Evolutionary conservation across 2,797 vertebrate genomes (phyloP), one percentile per base, ranked within the genome.

Genomic region (Enteromius argenteus): DNA sequence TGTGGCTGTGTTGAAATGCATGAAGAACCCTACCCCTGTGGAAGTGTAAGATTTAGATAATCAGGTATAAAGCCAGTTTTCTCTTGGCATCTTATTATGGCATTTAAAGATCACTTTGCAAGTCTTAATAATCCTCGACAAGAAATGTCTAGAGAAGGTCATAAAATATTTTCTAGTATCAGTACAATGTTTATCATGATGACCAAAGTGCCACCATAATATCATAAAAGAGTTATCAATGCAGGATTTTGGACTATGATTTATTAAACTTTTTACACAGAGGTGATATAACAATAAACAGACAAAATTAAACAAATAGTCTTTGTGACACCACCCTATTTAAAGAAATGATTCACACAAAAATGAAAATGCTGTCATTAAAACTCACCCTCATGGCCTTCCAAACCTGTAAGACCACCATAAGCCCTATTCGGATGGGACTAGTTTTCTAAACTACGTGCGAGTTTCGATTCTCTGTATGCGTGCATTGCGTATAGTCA

Each of bases 11-110:
- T 93, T 68, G 4, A 97, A 96, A 91, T 98, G 96, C 96, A 98
- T 97, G 89, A 97, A 97, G 92, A 92, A 95, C 5, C 97, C 97
- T 86, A 91, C 92, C 68, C 91, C 97, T 98, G 91, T 37, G 42
- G 6, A 71, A 21, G 3, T 13, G 51, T 37, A 44, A n/a, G 39
- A 32, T 4, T 9, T 44, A 71, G 19, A 73, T 44, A 2, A 56
- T 53, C 3, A 4, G 11, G 0, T 51, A 10, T 46, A 42, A 21
- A 58, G 32, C 1, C 46, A 79, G 13, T 15, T 72, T 73, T 56
- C 15, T 14, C 10, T 6, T 37, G n/a, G 30, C 19, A 42, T 9
- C n/a, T 21, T 27, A 44, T 30, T 14, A 42, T 30, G 27, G 13
- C n/a, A 17, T 23, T 35, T 32, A 46, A 44, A 58, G 39, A 60